These are phyloP conservation scores for Ceratothoa steindachneri DNA, from an alignment of 2,888 invertebrate species.

Conservation along the genomic window DNA sequence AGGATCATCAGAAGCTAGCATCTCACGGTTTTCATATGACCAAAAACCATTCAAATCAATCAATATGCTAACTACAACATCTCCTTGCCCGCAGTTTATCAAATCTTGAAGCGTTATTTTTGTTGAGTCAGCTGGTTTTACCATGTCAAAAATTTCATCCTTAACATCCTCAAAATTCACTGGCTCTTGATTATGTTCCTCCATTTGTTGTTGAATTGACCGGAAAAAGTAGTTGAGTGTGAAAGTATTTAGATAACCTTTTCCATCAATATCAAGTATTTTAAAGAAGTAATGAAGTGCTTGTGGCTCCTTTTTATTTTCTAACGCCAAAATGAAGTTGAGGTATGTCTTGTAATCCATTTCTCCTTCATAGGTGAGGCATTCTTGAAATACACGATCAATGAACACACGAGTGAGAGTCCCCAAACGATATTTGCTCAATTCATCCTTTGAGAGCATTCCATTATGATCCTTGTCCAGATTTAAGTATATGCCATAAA, in stretches of 20 bases:
- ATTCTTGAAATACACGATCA: slow-evolving; percentile 89
- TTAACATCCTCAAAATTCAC: slow-evolving; percentile 90
- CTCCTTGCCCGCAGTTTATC: slow-evolving; percentile 79
- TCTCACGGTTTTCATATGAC: slow-evolving; percentile 90
- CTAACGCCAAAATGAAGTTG: slow-evolving; percentile 86
- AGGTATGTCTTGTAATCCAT: slow-evolving; percentile 97
- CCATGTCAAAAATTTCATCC: slow-evolving; percentile 98
- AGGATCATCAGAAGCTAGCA: slow-evolving; percentile 52
- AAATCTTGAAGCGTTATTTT: slow-evolving; percentile 83
- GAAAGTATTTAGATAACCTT: slow-evolving; percentile 83
- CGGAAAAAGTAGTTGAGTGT: slow-evolving; percentile 87
- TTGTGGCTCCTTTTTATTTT: slow-evolving; percentile 86
- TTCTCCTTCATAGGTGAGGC: slow-evolving; percentile 87
- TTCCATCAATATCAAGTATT: slow-evolving; percentile 81
- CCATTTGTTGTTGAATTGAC: slow-evolving; percentile 88
- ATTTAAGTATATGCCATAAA: slow-evolving; percentile 90
- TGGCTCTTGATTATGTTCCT: slow-evolving; percentile 78
- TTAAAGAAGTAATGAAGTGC: slow-evolving; percentile 85
- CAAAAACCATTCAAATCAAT: slow-evolving; percentile 94
- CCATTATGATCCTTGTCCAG: slow-evolving; percentile 92
- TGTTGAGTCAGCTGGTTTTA: slow-evolving; percentile 76
- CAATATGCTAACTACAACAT: slow-evolving; percentile 86
- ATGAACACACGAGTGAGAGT: slow-evolving; percentile 86
- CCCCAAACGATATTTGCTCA: slow-evolving; percentile 84
- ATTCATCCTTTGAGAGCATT: slow-evolving; percentile 85